Evolutionary conservation across 2,888 invertebrate genomes (phyloP).

Genomic region (Amiota minor): DNA sequence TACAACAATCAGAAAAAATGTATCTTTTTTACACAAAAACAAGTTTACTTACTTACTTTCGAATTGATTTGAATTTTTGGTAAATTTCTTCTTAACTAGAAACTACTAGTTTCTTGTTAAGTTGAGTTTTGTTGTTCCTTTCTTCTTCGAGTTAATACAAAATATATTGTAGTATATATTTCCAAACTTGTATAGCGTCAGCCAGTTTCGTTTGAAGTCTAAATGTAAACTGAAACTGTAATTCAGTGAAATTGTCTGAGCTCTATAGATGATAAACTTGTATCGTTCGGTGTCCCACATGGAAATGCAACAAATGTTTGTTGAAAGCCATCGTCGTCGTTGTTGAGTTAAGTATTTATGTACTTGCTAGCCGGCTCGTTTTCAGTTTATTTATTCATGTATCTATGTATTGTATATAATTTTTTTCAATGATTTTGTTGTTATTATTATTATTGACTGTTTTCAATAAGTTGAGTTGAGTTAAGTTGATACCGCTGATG

Average conservation of each 20-base stretch:
- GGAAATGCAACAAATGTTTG: conserved; percentile 8
- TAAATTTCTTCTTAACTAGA: too few relatives aligned
- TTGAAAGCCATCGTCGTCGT: too few relatives aligned
- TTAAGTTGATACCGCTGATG: not conserved
- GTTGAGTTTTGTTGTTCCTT: not conserved
- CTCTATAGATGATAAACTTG: not conserved
- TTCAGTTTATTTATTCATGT: conserved; percentile 39
- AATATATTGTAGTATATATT: too few relatives aligned
- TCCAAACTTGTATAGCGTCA: too few relatives aligned
- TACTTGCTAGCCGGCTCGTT: conserved; percentile 56
- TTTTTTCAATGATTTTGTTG: not conserved
- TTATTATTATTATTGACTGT: not conserved
- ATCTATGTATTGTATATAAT: not conserved
- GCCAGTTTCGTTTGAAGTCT: conserved; percentile 6
- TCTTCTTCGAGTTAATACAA: not conserved
- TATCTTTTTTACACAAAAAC: too few relatives aligned
- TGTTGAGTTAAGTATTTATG: too few relatives aligned
- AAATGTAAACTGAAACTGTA: not conserved
- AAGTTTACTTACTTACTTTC: too few relatives aligned
- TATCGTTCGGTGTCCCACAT: not conserved
- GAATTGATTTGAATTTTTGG: too few relatives aligned
- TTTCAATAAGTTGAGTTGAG: too few relatives aligned
- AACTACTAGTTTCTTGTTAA: not conserved
- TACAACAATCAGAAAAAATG: too few relatives aligned
- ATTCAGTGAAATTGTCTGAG: conserved; percentile 30